A percentile compares a stretch with the other conserved stretches of the same genome.
Conservation (phyloP, 1,140 invertebrate genomes). For the Megathymus violae region DNA sequence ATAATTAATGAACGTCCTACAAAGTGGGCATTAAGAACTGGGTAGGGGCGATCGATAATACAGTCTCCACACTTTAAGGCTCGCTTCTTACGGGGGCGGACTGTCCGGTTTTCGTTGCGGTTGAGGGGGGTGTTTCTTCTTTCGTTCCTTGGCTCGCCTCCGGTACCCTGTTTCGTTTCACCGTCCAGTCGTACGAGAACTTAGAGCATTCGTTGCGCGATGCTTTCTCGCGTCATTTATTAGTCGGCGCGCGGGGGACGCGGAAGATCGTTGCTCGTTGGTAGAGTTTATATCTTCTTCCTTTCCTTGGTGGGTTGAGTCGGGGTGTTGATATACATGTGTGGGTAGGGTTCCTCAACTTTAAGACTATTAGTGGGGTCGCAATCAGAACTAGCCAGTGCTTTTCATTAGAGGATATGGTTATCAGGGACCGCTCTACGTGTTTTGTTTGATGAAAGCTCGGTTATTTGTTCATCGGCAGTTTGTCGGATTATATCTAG, state of each 20-base stretch:
- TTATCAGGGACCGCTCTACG: constrained; percentile 62
- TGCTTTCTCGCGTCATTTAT: constrained; percentile 38
- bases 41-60: constrained; percentile 67
- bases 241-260: constrained; percentile 38
- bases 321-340: constrained; percentile 49
- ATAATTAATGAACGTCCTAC: constrained; percentile 78
- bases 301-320: constrained; percentile 69
- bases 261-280: constrained; percentile 50
- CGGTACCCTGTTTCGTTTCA: constrained; percentile 33
- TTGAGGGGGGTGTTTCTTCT: constrained; percentile 68
- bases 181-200: constrained; percentile 56
- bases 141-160: constrained; percentile 68
- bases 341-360: constrained; percentile 70
- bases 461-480: constrained; percentile 57
- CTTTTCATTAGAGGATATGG: constrained; percentile 78
- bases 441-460: constrained; percentile 70
- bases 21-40: constrained; percentile 75
- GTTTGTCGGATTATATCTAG: constrained; percentile 37
- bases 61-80: constrained; percentile 68
- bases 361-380: constrained; percentile 80
- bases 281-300: constrained; percentile 70
- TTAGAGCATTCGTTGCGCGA: constrained; percentile 51
- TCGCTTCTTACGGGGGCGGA: constrained; percentile 64
- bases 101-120: constrained; percentile 62
- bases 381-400: constrained; percentile 75